Evolutionary conservation across 2,113 vertebrate genomes (phyloP).

Genomic region (Corydoras maculifer): DNA sequence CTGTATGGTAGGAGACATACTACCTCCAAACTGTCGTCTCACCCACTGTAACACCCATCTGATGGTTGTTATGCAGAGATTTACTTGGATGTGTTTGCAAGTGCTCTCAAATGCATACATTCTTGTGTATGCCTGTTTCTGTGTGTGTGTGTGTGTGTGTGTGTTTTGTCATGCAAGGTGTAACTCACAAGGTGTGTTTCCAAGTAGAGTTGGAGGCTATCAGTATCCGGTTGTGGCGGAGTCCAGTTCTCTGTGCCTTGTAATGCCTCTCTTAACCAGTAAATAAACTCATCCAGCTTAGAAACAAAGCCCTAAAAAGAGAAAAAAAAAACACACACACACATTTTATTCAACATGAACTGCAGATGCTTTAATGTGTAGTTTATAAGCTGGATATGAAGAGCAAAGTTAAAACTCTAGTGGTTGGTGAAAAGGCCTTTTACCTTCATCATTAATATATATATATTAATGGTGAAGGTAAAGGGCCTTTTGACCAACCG

Average conservation of each 20-base stretch:
- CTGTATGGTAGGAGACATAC: constrained; percentile 1
- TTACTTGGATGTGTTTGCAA: background rate
- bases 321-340: constrained; percentile 17
- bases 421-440: no score
- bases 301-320: constrained; percentile 78
- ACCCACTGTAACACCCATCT: background rate
- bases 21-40: background rate
- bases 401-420: no score
- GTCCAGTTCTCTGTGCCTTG: constrained; percentile 95
- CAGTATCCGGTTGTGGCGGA: constrained; percentile 80
- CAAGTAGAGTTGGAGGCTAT: constrained; percentile 87
- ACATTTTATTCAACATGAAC: constrained; percentile 5
- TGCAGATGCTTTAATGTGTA: background rate
- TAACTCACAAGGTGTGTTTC: constrained; percentile 93
- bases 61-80: background rate
- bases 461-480: no score
- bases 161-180: background rate
- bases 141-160: constrained; percentile 25
- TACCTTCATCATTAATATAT: no score
- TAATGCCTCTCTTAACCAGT: constrained; percentile 89
- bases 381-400: no score
- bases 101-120: constrained; percentile 11
- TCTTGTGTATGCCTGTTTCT: constrained; percentile 17
- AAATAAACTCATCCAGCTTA: constrained; percentile 94
- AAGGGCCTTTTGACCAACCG: no score